Base-by-base conservation (phyloP, 2,113 vertebrate genomes). In the Thunnus maccoyii region DNA sequence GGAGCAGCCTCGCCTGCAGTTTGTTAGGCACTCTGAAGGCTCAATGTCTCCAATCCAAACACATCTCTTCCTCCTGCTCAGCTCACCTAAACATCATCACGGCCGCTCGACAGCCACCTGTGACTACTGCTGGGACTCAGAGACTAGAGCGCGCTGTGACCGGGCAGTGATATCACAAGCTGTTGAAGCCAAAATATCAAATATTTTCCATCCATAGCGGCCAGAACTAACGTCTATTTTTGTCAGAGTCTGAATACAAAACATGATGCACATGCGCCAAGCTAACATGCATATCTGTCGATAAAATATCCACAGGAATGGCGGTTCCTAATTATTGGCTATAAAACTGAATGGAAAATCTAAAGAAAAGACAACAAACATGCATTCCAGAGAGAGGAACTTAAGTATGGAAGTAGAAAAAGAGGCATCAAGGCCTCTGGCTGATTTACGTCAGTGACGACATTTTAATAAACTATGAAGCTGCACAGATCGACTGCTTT, bases 1-100 rank as follows among this genome's bases (percentile, higher is more conserved):
- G 58, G 51, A 64, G 47, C 72, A 80, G 77, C 17, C 14, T 48
- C 48, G 70, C 51, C 82, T 83, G 69, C 48, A 77, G 57, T 15
- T 73, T 58, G 51, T 89, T 47, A 63, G 48, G 18, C 46, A 12
- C 50, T 67, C 71, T 46, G 36, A 60, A 57, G 60, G 27, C 51
- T 25, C 54, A 54, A 64, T 61, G 68, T 80, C 79, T 81, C 54
- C 18, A 0, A 66, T 25, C 51, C 46, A 76, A 83, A 66, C 52
- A 3, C n/a, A 51, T 64, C 54, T 65, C 0, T 47, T 77, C 73
- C 57, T 56, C 50, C 60, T 55, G 17, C 17, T 66, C 54, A 74
- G 16, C 30, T 84, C 60, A 75, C 48, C 55, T 25, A 41, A 74
- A 25, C 65, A 32, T 1, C 48, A 16, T 36, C 60, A 51, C 1